Conservation (phyloP, 2,113 vertebrate species). For the Myiozetetes cayanensis region DNA sequence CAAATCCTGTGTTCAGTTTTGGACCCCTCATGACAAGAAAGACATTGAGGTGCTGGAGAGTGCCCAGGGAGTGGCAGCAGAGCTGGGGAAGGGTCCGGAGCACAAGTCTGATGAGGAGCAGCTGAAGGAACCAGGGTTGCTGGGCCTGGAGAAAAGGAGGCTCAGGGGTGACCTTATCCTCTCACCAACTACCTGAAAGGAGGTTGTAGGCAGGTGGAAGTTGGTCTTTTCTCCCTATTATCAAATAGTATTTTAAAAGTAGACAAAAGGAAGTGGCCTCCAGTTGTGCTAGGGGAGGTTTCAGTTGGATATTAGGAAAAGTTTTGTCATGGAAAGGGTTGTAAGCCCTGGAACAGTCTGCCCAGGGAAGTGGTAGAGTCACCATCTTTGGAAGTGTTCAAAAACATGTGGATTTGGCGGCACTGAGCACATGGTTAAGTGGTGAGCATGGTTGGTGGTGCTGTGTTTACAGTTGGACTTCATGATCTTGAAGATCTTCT, state of each 20-base stretch:
- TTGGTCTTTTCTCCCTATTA: fast-evolving
- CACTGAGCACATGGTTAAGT: background rate
- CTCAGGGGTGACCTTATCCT: background rate
- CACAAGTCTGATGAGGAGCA: background rate
- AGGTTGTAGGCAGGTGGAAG: background rate
- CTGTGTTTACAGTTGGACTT: background rate
- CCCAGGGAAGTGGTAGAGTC: background rate
- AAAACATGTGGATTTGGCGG: background rate
- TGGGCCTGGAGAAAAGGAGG: background rate
- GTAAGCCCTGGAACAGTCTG: background rate
- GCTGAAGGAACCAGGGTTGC: background rate
- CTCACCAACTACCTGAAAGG: background rate
- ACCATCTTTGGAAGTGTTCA: background rate
- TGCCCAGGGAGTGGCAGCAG: background rate
- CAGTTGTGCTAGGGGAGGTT: background rate
- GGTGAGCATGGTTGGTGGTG: background rate
- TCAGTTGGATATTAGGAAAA: background rate
- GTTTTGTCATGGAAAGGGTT: no score
- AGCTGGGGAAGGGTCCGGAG: background rate
- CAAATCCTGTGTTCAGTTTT: background rate
- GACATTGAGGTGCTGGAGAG: background rate
- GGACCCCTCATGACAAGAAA: background rate
- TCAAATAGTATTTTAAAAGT: background rate
- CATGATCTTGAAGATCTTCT: background rate
- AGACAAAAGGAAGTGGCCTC: background rate